Evolutionary conservation across 2,113 vertebrate species (phyloP).

Genomic region (Myodes glareolus): DNA sequence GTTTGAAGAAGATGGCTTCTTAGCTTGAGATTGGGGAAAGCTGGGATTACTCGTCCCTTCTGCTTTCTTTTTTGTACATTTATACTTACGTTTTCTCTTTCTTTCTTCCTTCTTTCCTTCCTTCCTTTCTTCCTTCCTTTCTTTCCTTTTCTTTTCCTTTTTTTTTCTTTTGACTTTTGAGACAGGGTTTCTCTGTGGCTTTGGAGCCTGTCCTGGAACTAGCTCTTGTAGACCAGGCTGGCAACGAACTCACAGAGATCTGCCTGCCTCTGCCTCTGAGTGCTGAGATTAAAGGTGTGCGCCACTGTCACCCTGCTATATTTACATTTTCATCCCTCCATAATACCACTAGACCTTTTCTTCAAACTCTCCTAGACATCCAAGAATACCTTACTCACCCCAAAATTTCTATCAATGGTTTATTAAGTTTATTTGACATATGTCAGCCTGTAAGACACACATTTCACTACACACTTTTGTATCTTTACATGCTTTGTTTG

Average conservation of each 20-base stretch:
- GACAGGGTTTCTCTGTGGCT: no score
- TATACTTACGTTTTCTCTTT: background rate
- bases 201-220: no score
- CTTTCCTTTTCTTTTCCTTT: no score
- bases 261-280: no score
- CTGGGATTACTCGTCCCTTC: background rate
- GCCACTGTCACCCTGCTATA: background rate
- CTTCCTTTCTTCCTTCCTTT: no score
- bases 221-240: no score
- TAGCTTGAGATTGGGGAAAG: slow-evolving; percentile 1
- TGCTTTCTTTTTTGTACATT: slow-evolving; percentile 39
- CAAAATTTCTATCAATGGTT: background rate
- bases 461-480: background rate
- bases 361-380: background rate
- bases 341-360: background rate
- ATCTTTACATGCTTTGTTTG: background rate
- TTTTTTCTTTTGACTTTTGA: no score
- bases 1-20: background rate
- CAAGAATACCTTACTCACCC: background rate
- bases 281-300: no score
- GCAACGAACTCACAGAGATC: no score
- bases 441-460: background rate
- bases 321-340: background rate
- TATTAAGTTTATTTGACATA: slow-evolving; percentile 1
- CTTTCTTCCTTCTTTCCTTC: no score